Evolutionary conservation across 2,888 invertebrate genomes (phyloP), one percentile per base, ranked within the genome.

Genomic region (Cephus runcator): DNA sequence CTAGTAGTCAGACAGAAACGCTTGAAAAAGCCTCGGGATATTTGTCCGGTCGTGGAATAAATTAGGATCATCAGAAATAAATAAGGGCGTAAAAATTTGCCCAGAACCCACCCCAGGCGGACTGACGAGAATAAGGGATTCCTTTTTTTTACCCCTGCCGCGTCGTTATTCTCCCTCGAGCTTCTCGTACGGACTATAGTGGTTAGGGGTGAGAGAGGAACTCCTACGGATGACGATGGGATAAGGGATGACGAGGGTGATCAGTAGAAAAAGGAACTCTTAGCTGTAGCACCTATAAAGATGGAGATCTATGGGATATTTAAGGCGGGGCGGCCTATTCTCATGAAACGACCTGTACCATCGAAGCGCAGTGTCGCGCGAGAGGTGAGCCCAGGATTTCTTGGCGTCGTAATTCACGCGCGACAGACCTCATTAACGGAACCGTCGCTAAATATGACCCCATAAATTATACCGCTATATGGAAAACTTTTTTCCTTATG

Each of bases 401-500:
- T 56, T 56, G 9, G 56, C 56, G 56, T 34, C 71, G 71, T 33
- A 34, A 71, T 34, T 71, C 30, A 34, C 34, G 71, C 71, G 31
- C 31, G 71, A 56, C 31, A 71, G 34, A 31, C 31, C 71, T 71
- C 71, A 71, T 71, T 71, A 71, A 71, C 71, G 77, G 69, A 30
- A 34, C 35, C 34, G 31, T 40, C 74, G 68, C 33, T 73, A 12
- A 82, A 81, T 75, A 77, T 75, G 75, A 34, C 35, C 71, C 74
- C 73, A 79, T 80, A 76, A 80, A 81, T 80, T 75, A 78, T 56
- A 23, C 56, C 35, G 73, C 71, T 79, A 79, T 79, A 80, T 75
- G 76, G 78, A 73, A 78, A 78, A 83, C 76, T 83, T 83, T 82
- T 79, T 76, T 83, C 73, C 79, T 83, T 80, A 77, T 77, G 80